These are phyloP conservation scores for Spheniscus humboldti DNA, from an alignment of 2,797 vertebrate species.

Conservation along the genomic window DNA sequence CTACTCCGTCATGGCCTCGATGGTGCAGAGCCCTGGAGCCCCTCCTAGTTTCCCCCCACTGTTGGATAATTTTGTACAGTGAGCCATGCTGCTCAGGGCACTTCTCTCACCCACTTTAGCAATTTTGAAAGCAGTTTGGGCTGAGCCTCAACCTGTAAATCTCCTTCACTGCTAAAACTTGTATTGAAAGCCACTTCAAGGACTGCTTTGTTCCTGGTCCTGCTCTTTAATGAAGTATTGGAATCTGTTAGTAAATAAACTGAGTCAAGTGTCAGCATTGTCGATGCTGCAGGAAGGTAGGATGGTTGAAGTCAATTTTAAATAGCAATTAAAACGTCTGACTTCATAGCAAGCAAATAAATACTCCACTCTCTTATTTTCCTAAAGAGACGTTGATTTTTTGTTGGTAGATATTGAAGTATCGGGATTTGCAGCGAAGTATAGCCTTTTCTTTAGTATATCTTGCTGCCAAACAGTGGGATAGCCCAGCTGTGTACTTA, in stretches of 20 bases:
- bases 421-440: background rate
- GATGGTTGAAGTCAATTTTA: constrained; percentile 23
- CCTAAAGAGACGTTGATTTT: background rate
- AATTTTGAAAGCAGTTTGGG: background rate
- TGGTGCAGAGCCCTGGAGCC: background rate
- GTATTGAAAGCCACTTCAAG: constrained; percentile 60
- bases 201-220: constrained; percentile 51
- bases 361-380: background rate
- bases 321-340: constrained; percentile 20
- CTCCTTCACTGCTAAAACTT: constrained; percentile 32
- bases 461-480: background rate
- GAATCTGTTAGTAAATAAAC: constrained; percentile 65
- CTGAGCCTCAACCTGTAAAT: constrained; percentile 39
- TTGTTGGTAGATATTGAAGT: background rate
- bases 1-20: rapidly evolving
- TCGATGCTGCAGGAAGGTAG: constrained; percentile 42
- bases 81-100: background rate
- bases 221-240: constrained; percentile 64
- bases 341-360: constrained; percentile 20
- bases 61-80: background rate
- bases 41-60: background rate
- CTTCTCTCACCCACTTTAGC: constrained; percentile 4
- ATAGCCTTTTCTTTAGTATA: background rate
- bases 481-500: background rate
- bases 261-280: constrained; percentile 43